These are phyloP conservation scores for Melikaiella ostensackeni DNA, from an alignment of 2,888 invertebrate genomes.

Conservation along the genomic window DNA sequence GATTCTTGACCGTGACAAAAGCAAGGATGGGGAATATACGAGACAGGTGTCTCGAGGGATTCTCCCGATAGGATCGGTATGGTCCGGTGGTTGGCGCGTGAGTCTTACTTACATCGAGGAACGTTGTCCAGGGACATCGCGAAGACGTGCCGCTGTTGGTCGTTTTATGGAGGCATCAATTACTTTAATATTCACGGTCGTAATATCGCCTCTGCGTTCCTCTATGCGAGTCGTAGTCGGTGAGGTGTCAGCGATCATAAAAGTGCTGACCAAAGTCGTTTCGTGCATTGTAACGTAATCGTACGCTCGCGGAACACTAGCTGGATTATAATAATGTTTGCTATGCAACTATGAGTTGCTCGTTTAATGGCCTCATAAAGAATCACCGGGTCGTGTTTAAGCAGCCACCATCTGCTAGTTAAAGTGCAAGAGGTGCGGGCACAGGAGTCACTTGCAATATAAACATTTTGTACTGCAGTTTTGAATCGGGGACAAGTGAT, in stretches of 20 bases:
- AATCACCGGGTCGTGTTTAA: constrained; percentile 65
- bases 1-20: constrained; percentile 26
- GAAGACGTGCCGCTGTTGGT: not conserved
- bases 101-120: constrained; percentile 14
- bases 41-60: constrained; percentile 26
- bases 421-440: constrained; percentile 41
- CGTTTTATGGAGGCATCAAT: constrained; percentile 37
- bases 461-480: not conserved
- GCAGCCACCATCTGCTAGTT: constrained; percentile 65
- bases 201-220: constrained; percentile 60
- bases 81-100: not conserved
- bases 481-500: constrained; percentile 17
- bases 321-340: constrained; percentile 70
- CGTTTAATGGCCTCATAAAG: constrained; percentile 70
- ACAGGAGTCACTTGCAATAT: constrained; percentile 27
- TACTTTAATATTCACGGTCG: constrained; percentile 61
- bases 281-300: constrained; percentile 62
- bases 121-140: constrained; percentile 32
- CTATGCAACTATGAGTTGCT: constrained; percentile 63
- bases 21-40: constrained; percentile 24
- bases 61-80: constrained; percentile 2
- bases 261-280: constrained; percentile 55
- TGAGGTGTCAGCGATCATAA: constrained; percentile 70
- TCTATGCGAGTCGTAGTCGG: constrained; percentile 47
- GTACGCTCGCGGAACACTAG: constrained; percentile 55